phyloP scores from a whole-genome alignment of 2,888 invertebrate species.

The Eucriotettix oculatus region DNA sequence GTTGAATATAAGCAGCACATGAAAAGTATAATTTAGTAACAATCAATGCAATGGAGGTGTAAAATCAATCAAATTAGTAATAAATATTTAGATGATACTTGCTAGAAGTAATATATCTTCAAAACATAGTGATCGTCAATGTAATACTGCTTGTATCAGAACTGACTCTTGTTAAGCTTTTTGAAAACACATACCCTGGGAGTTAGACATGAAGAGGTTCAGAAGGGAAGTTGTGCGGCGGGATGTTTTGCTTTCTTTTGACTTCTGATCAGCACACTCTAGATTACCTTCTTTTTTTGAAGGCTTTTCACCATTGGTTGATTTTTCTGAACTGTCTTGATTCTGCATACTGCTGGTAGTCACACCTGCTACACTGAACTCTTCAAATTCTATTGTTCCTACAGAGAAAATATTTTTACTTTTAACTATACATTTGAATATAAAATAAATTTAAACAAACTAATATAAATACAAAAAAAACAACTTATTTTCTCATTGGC shows the following conservation, averaged over 20 bases:
- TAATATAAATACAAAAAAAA: too few species aligned
- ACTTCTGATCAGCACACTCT: conserved; percentile 19
- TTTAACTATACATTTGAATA: too few species aligned
- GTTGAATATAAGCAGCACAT: too few species aligned
- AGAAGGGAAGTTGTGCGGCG: conserved; percentile 86
- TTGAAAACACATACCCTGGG: conserved; percentile 55
- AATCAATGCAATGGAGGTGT: too few species aligned
- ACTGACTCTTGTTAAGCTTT: background rate
- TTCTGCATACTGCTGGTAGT: conserved; percentile 9
- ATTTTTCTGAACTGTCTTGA: conserved; percentile 15
- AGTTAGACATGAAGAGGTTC: conserved; percentile 90
- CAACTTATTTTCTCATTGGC: too few species aligned
- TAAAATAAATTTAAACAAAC: too few species aligned
- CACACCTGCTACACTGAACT: conserved; percentile 18
- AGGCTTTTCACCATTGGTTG: conserved; percentile 27
- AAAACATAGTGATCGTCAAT: too few species aligned
- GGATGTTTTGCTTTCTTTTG: conserved; percentile 46
- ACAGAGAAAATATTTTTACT: conserved; percentile 5
- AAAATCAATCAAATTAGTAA: too few species aligned
- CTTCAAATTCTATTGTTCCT: conserved; percentile 32
- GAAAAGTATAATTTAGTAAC: too few species aligned
- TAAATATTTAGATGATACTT: too few species aligned
- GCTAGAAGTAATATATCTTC: too few species aligned
- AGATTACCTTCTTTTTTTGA: conserved; percentile 47
- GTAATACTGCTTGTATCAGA: background rate